These are phyloP conservation scores for Pelusios castaneus DNA, from an alignment of 2,113 vertebrate genomes.

Conservation along the genomic window DNA sequence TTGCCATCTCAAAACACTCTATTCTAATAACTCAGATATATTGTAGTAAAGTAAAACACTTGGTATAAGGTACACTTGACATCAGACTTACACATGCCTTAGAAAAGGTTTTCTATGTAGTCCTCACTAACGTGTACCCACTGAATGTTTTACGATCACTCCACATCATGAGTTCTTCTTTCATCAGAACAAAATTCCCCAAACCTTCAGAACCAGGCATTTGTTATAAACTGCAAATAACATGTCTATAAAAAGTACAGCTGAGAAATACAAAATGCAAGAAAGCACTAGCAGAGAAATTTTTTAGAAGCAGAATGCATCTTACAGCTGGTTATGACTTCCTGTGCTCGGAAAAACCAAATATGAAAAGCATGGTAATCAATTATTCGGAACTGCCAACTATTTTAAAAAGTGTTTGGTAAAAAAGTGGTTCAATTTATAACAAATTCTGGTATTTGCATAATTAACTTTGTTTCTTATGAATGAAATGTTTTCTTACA, in stretches of 20 bases:
- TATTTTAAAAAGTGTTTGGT: conserved; percentile 54
- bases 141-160: conserved; percentile 56
- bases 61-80: conserved; percentile 76
- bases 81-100: conserved; percentile 91
- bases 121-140: conserved; percentile 87
- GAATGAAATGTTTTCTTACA: conserved; percentile 57
- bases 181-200: conserved; percentile 46
- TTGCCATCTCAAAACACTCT: conserved; percentile 59
- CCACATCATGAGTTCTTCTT: conserved; percentile 59
- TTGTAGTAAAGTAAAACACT: conserved; percentile 72
- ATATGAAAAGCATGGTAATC: conserved; percentile 47
- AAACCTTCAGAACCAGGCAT: conserved; percentile 20
- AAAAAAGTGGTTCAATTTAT: conserved; percentile 58
- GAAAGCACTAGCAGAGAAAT: conserved; percentile 25
- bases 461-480: conserved; percentile 62
- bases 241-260: conserved; percentile 61
- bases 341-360: conserved; percentile 49
- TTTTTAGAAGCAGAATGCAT: conserved; percentile 37
- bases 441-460: conserved; percentile 60
- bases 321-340: conserved; percentile 55
- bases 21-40: conserved; percentile 60
- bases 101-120: conserved; percentile 88
- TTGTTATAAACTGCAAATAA: conserved; percentile 54
- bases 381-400: conserved; percentile 49
- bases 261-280: conserved; percentile 60